These are phyloP conservation scores for Pristis pectinata DNA, from an alignment of 2,797 vertebrate species.

Conservation along the genomic window DNA sequence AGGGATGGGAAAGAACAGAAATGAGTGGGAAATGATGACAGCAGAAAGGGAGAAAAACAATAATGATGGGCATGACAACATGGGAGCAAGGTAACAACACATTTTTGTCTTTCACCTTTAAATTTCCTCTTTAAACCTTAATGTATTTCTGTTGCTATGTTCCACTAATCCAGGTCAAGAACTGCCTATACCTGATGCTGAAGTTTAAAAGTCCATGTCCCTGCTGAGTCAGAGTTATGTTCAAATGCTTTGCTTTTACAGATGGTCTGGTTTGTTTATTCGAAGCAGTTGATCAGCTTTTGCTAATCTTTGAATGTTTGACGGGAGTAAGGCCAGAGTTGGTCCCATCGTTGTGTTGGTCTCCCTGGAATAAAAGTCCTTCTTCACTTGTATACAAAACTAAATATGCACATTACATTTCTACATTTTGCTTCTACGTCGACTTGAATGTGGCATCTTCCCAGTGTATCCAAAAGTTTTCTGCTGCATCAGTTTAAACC, in stretches of 20 bases:
- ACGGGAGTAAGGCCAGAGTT: not conserved
- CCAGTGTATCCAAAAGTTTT: not conserved
- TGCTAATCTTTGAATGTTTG: not conserved
- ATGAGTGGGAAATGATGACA: not conserved
- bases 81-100: not conserved
- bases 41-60: not conserved
- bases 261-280: not conserved
- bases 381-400: not conserved
- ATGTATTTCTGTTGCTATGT: not conserved
- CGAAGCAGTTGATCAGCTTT: not conserved
- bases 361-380: not conserved
- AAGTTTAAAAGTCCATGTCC: not conserved
- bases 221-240: not conserved
- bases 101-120: not conserved
- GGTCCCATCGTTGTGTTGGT: not conserved
- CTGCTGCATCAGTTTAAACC: not conserved
- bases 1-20: not conserved
- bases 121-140: not conserved
- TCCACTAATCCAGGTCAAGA: not conserved
- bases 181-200: not conserved
- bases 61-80: not conserved
- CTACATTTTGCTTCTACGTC: too few species aligned
- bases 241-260: not conserved
- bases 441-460: not conserved
- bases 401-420: not conserved